These are phyloP conservation scores for Oncopeltus fasciatus DNA, from an alignment of 1,140 invertebrate species.

Conservation along the genomic window DNA sequence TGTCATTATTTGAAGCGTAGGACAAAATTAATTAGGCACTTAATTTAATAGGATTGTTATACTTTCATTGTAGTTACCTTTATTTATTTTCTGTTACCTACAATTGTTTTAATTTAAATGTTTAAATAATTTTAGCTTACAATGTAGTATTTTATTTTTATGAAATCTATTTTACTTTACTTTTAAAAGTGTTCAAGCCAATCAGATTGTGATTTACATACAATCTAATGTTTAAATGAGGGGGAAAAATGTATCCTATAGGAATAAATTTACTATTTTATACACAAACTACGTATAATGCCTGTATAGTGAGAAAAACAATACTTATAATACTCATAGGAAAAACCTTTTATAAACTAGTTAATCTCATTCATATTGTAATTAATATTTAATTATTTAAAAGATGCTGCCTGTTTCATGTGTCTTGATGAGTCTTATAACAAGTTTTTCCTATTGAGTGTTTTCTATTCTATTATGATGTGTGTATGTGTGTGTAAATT, in stretches of 20 bases:
- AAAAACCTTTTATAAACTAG: neutral
- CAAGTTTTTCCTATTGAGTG: neutral
- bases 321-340: neutral
- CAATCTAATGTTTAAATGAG: neutral
- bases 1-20: too few relatives aligned
- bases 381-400: neutral
- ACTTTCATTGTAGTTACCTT: too few relatives aligned
- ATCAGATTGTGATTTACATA: neutral
- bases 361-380: neutral
- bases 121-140: too few relatives aligned
- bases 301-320: neutral
- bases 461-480: neutral
- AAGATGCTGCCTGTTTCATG: neutral
- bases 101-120: too few relatives aligned
- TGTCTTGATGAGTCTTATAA: neutral
- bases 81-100: too few relatives aligned
- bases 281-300: neutral
- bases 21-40: too few relatives aligned
- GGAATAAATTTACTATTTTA: neutral
- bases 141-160: neutral
- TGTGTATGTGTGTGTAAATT: neutral
- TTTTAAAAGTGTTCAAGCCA: neutral
- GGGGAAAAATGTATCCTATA: neutral
- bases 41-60: too few relatives aligned
- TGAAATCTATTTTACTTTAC: neutral